Evolutionary conservation across 2,797 vertebrate species (phyloP).

Genomic region (Chrysocyon brachyurus): DNA sequence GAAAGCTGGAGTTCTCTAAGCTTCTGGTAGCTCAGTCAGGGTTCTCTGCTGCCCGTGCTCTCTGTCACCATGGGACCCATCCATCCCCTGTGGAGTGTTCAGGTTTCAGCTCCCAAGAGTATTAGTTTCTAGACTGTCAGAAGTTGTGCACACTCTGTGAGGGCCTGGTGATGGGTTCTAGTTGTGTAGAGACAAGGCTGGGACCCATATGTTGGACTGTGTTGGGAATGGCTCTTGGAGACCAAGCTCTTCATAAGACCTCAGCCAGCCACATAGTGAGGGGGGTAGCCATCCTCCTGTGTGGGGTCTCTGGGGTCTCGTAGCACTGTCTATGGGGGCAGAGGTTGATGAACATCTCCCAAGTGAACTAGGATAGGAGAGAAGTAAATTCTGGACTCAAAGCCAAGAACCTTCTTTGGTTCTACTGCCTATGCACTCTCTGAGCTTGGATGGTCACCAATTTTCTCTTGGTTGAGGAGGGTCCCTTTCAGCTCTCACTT

Average conservation of each 20-base stretch:
- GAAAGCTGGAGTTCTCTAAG: neutral
- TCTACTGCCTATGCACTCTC: neutral
- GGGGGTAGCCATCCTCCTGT: neutral
- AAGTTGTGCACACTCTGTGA: slow-evolving; percentile 36
- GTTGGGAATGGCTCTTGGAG: neutral
- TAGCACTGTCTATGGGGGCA: neutral
- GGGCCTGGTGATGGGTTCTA: neutral
- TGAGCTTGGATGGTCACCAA: neutral
- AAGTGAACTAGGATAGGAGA: neutral
- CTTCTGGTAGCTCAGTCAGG: neutral
- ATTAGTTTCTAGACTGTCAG: neutral
- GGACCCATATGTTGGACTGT: neutral
- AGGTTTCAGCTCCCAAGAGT: neutral
- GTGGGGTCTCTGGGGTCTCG: neutral
- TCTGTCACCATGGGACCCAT: neutral
- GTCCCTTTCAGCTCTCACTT: neutral
- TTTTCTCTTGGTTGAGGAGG: neutral
- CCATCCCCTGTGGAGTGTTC: neutral
- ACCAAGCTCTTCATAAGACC: neutral
- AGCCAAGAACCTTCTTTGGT: neutral
- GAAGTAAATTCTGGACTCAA: neutral
- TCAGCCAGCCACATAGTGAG: neutral
- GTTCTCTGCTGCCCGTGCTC: neutral
- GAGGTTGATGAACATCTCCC: neutral
- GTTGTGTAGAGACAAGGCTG: neutral